A percentile compares a stretch with the other conserved stretches of the same genome.
These are phyloP conservation scores for Serrognathus titanus DNA, from an alignment of 2,888 invertebrate species.

Conservation along the genomic window DNA sequence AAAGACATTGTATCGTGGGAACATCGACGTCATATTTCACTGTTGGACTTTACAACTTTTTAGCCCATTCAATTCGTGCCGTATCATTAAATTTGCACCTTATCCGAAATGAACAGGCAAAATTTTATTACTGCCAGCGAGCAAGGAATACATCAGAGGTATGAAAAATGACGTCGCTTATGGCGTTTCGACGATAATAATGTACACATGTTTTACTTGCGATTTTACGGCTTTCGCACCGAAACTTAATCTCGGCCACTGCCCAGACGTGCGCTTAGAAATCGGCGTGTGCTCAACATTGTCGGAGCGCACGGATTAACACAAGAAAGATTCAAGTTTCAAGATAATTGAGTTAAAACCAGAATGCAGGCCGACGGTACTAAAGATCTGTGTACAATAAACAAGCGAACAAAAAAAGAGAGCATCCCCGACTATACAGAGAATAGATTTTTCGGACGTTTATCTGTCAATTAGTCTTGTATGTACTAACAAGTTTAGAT, in stretches of 20 bases:
- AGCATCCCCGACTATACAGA: conserved; percentile 18
- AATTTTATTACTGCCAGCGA: not conserved
- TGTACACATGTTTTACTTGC: conserved; percentile 29
- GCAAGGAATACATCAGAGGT: no score
- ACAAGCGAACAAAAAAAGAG: conserved; percentile 28
- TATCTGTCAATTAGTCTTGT: conserved; percentile 26
- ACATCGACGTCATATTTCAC: no score
- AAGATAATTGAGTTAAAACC: conserved; percentile 42
- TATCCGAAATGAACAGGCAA: not conserved
- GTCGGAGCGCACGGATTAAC: conserved; percentile 27
- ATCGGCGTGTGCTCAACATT: conserved; percentile 30
- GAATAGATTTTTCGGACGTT: conserved; percentile 20
- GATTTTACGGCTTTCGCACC: conserved; percentile 33
- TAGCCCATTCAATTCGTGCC: not conserved
- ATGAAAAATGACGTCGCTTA: no score
- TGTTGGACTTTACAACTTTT: no score
- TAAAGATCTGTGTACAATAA: conserved; percentile 35
- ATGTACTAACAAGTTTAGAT: not conserved
- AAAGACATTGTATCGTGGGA: no score
- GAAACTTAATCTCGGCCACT: conserved; percentile 28
- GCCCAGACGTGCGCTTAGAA: conserved; percentile 24
- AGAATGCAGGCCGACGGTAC: conserved; percentile 24
- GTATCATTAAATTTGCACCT: not conserved
- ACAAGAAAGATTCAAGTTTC: conserved; percentile 36
- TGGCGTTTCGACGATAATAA: no score